Conservation (phyloP, 2,113 vertebrate species). For the Anoura caudifer region DNA sequence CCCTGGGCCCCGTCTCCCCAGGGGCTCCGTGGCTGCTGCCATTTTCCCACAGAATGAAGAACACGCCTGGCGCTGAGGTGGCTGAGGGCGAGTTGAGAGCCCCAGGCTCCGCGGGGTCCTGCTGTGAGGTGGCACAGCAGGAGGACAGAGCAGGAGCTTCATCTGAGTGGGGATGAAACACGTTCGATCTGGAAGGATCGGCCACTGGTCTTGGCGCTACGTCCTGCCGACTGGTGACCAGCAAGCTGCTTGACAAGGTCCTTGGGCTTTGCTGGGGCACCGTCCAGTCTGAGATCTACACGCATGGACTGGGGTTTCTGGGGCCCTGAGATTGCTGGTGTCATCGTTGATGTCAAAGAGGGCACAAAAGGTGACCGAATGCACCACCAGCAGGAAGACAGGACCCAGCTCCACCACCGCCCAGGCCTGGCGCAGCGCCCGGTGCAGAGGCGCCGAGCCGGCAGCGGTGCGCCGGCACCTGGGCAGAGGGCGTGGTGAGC, state of each 20-base stretch:
- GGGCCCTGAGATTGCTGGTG: no score
- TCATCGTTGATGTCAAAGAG: background rate
- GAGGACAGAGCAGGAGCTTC: background rate
- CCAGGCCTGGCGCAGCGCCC: no score
- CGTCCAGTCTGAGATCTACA: background rate
- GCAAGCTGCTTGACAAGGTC: no score
- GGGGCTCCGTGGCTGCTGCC: background rate
- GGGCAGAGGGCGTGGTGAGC: no score
- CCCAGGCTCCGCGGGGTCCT: accelerated
- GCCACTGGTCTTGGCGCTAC: accelerated
- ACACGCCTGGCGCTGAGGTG: accelerated
- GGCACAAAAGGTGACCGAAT: background rate
- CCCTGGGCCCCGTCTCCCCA: no score
- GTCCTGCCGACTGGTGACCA: no score
- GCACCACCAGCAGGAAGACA: no score
- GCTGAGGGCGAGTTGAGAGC: background rate
- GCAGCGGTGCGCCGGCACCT: no score
- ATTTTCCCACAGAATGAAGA: background rate
- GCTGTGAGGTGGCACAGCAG: no score
- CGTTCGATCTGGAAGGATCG: no score
- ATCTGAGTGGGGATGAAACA: background rate
- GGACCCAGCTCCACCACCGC: no score
- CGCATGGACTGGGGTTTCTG: background rate
- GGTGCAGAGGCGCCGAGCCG: no score
- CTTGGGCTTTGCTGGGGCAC: background rate